Evolutionary conservation across 1,140 invertebrate species (phyloP).

Genomic region (Arctopsyche grandis): DNA sequence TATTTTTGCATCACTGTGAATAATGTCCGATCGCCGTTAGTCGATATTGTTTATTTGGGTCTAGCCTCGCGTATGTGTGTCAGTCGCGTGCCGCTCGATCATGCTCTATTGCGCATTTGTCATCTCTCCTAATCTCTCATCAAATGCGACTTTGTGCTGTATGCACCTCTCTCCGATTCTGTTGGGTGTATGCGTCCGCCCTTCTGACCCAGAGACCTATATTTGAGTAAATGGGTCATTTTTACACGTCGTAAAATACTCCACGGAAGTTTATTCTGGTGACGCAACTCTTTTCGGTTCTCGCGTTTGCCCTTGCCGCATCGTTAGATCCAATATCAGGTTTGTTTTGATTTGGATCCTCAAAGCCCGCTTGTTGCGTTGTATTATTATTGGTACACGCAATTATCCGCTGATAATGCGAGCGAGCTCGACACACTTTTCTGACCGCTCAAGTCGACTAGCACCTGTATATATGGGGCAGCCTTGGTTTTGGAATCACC

Average conservation of each 20-base stretch:
- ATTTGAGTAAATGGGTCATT: background rate
- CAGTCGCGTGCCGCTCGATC: conserved; percentile 30
- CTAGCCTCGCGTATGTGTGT: conserved; percentile 44
- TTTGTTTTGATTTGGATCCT: conserved; percentile 4
- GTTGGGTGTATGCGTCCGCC: no score
- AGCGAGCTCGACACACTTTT: background rate
- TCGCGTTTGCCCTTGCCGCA: background rate
- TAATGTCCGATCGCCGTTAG: conserved; percentile 31
- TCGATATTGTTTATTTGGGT: conserved; percentile 40
- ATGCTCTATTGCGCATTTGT: conserved; percentile 39
- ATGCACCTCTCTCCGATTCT: background rate
- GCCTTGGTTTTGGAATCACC: conserved; percentile 21
- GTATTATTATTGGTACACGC: background rate
- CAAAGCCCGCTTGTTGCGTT: background rate
- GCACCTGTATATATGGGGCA: conserved; percentile 24
- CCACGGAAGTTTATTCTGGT: no score
- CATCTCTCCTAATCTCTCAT: conserved; percentile 1
- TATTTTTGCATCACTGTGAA: no score
- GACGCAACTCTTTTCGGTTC: conserved; percentile 8
- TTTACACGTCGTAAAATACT: background rate
- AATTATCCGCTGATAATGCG: background rate
- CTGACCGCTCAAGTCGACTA: background rate
- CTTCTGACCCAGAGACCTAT: background rate
- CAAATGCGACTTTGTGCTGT: background rate
- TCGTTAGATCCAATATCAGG: background rate